phyloP scores from a whole-genome alignment of 2,888 invertebrate species.

The Campoplex capitator region DNA sequence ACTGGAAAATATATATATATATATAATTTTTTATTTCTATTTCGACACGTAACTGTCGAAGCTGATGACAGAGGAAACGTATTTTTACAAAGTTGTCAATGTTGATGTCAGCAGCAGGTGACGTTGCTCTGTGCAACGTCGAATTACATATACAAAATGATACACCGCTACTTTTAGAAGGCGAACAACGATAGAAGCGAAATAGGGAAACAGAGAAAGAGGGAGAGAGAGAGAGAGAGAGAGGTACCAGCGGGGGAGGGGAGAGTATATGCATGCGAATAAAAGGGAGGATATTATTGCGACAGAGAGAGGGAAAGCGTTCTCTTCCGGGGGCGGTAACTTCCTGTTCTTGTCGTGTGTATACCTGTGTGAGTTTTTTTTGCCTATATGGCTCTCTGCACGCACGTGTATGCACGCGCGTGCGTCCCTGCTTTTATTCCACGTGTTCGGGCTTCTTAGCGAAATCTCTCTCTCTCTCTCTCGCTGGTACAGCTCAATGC shows the following conservation, averaged over 20 bases:
- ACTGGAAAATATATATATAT: not conserved
- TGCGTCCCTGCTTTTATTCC: not conserved
- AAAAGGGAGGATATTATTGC: slow-evolving; percentile 62
- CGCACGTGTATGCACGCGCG: slow-evolving; percentile 17
- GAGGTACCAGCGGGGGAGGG: not conserved
- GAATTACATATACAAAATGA: slow-evolving; percentile 26
- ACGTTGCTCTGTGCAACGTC: not conserved
- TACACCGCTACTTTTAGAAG: slow-evolving; percentile 22
- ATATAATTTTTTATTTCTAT: not conserved
- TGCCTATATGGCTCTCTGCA: slow-evolving; percentile 16
- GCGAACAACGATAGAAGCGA: slow-evolving; percentile 21
- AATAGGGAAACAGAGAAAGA: slow-evolving; percentile 2
- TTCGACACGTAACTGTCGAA: not conserved
- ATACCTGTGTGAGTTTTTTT: slow-evolving; percentile 41
- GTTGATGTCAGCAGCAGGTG: slow-evolving; percentile 8
- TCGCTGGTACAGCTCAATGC: not conserved
- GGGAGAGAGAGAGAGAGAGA: not conserved
- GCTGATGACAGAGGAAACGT: not conserved
- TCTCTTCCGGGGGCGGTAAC: slow-evolving; percentile 73
- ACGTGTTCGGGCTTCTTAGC: not conserved
- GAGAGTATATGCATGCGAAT: slow-evolving; percentile 27
- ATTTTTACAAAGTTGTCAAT: not conserved
- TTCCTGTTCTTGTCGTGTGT: slow-evolving; percentile 66
- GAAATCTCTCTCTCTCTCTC: not conserved
- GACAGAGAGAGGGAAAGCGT: slow-evolving; percentile 67